A percentile compares a stretch with the other conserved stretches of the same genome.
phyloP scores from a whole-genome alignment of 2,113 vertebrate species.

The Tychaedon coryphoeus region DNA sequence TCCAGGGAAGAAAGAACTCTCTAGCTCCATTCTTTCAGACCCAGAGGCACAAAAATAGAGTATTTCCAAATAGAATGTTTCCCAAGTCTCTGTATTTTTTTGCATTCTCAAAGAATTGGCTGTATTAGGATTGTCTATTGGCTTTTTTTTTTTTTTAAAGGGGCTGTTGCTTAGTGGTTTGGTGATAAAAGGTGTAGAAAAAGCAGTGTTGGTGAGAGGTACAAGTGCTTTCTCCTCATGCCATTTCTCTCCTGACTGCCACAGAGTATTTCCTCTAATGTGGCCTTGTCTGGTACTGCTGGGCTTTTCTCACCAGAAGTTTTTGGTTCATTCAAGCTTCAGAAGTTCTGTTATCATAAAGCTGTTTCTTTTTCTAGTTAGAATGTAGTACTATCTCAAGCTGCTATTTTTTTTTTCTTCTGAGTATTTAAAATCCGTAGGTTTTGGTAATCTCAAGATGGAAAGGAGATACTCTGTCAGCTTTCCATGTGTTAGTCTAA shows the following conservation, averaged over 20 bases:
- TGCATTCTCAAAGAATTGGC: conserved; percentile 5
- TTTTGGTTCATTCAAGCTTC: not conserved
- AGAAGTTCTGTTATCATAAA: not conserved
- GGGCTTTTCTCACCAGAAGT: not conserved
- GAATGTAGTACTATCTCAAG: not conserved
- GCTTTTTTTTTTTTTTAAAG: not conserved
- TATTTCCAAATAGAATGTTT: conserved; percentile 45
- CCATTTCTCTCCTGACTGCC: not conserved
- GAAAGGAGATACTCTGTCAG: not conserved
- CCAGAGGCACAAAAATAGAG: conserved; percentile 66
- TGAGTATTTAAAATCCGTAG: not conserved
- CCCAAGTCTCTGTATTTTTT: conserved; percentile 57
- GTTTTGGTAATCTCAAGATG: not conserved
- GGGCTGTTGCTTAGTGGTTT: not conserved
- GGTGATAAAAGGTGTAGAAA: not conserved
- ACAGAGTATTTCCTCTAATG: not conserved
- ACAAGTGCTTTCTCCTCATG: not conserved
- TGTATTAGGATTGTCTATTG: not conserved
- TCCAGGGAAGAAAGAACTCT: conserved; percentile 63
- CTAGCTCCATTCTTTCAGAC: conserved; percentile 53
- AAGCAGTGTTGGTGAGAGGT: not conserved
- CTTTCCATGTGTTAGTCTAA: not conserved
- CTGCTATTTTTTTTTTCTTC: not conserved
- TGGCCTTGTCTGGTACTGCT: not conserved
- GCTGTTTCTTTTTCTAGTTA: not conserved